These are phyloP conservation scores for Chondrosia reniformis DNA, from an alignment of 37 sponge, comb jelly and placozoan genomes.

Conservation along the genomic window DNA sequence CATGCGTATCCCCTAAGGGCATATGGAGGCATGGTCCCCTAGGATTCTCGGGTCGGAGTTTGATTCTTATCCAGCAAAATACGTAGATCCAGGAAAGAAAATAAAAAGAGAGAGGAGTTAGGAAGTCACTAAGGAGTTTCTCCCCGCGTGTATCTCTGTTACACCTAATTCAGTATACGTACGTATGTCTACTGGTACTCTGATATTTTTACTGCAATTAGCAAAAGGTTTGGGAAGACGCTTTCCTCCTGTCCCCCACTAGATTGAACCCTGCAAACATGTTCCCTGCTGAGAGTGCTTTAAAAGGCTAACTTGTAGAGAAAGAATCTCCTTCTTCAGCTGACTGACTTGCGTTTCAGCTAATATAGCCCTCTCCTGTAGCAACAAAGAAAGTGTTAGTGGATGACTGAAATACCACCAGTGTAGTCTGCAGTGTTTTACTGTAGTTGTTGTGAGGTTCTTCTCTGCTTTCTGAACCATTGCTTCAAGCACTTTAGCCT, in stretches of 20 bases:
- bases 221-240: too few species aligned
- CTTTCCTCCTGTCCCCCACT: too few species aligned
- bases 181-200: not conserved
- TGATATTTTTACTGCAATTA: too few species aligned
- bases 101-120: too few species aligned
- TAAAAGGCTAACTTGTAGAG: constrained; percentile 31
- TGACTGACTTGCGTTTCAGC: constrained; percentile 51
- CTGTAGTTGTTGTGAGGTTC: constrained; percentile 58
- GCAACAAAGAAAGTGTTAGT: not conserved
- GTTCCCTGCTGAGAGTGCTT: not conserved
- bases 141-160: too few species aligned
- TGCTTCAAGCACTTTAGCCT: constrained; percentile 67
- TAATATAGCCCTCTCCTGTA: constrained; percentile 48
- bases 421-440: constrained; percentile 13
- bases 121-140: too few species aligned
- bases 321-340: constrained; percentile 45
- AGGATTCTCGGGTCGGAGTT: too few species aligned
- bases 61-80: too few species aligned
- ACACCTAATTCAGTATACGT: not conserved
- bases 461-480: constrained; percentile 77
- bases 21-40: too few species aligned
- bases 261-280: too few species aligned
- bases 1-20: too few species aligned
- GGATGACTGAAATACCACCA: not conserved
- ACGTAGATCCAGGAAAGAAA: too few species aligned